Base-by-base conservation (phyloP, 1,140 invertebrate genomes). In the Chymomyza costata region DNA sequence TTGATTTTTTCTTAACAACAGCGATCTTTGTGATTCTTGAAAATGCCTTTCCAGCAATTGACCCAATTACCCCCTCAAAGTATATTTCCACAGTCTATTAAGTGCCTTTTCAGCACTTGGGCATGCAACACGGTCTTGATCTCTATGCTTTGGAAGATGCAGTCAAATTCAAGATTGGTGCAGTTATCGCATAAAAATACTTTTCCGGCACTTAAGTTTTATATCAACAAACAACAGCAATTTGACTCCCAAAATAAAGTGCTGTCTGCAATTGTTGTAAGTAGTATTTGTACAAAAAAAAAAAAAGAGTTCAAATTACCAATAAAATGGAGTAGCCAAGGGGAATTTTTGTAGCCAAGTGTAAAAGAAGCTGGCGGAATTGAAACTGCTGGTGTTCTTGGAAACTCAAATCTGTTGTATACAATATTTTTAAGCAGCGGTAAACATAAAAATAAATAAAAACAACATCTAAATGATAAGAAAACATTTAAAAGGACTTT, bases 41-140 rank as follows among this genome's bases (percentile, higher is more conserved):
- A 43, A 43, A 43, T 14, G 7, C n/a, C 53, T 51, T 38, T 49
- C 44, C 35, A 30, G 53, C 73, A 73, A 73, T 80, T 66, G 73
- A 78, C 73, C 73, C 46, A 73, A 38, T 64, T 78, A 10, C 28
- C 32, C 8, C 46, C 43, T 49, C 59, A 32, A 45, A 44, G 40
- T 34, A 46, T 41, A 65, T 58, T 76, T 76, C 61, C 61, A 71
- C 63, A 67, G 63, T 30, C 58, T 46, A 80, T 80, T 60, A 78
- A 80, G 55, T 80, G 67, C 55, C 54, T 57, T 52, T 62, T 57
- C 47, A 18, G 40, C 58, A 62, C 55, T 58, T 43, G 31, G n/a
- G 47, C 11, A 31, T 67, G 65, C 56, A 59, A 59, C 53, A 52
- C 47, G 48, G 55, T 14, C 16, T 45, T 40, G 10, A 43, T 11